Evolutionary conservation across 2,888 invertebrate species (phyloP).

Genomic region (Melanchra persicariae): DNA sequence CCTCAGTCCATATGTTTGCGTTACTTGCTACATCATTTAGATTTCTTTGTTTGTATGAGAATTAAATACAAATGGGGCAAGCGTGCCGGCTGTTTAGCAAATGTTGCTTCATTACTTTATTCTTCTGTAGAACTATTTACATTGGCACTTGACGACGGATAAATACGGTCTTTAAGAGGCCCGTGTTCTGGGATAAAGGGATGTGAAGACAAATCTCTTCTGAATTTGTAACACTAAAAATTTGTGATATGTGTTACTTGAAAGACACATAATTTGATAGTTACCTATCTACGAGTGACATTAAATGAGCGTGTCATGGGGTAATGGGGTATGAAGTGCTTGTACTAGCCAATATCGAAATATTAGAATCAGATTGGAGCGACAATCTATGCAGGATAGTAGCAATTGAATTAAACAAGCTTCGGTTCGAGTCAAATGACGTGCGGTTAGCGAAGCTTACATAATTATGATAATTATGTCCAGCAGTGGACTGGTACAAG

Average conservation of each 20-base stretch:
- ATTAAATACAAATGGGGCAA: constrained; percentile 48
- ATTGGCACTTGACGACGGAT: background rate
- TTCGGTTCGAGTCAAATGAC: background rate
- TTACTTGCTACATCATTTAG: constrained; percentile 44
- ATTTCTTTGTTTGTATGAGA: constrained; percentile 51
- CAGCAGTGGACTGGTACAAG: background rate
- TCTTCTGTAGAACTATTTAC: constrained; percentile 27
- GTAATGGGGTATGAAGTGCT: background rate
- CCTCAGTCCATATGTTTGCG: constrained; percentile 22
- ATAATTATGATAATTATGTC: no score
- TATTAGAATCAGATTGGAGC: background rate
- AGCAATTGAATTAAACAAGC: background rate
- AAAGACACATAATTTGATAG: background rate
- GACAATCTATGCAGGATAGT: background rate
- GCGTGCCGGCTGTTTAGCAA: constrained; percentile 39
- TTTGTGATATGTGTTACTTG: no score
- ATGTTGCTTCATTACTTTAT: constrained; percentile 48
- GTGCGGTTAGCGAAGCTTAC: background rate
- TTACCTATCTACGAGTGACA: background rate
- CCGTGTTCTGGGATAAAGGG: no score
- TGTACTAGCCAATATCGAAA: background rate
- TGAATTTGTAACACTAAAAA: background rate
- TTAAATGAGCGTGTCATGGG: background rate
- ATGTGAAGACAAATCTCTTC: background rate
- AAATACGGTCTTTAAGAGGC: background rate